These are phyloP conservation scores for Lepidurus arcticus DNA, from an alignment of 1,140 invertebrate genomes.

Conservation along the genomic window DNA sequence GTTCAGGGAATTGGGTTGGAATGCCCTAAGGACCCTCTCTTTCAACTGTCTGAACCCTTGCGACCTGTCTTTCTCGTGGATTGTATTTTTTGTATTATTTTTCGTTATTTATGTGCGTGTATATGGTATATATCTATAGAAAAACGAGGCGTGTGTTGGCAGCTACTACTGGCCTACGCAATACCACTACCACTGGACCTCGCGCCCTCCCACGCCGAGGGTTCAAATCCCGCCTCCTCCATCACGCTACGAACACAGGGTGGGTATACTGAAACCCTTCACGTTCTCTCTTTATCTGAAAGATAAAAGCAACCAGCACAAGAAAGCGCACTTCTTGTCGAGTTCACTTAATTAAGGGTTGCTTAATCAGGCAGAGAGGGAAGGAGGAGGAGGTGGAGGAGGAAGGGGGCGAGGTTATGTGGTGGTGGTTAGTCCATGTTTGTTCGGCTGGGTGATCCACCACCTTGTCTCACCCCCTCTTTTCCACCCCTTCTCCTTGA, in stretches of 20 bases:
- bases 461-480: conserved; percentile 13
- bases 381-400: conserved; percentile 9
- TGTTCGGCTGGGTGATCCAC: conserved; percentile 13
- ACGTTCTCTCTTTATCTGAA: conserved; percentile 44
- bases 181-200: conserved; percentile 49
- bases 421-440: conserved; percentile 21
- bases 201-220: conserved; percentile 64
- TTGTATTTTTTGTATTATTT: not conserved
- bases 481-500: not conserved
- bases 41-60: conserved; percentile 10
- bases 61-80: conserved; percentile 25
- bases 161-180: conserved; percentile 9
- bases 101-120: conserved; percentile 23
- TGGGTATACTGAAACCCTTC: conserved; percentile 50
- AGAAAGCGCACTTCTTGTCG: conserved; percentile 2
- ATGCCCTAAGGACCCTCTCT: no score
- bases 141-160: not conserved
- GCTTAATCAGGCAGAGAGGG: conserved; percentile 4
- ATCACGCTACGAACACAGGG: conserved; percentile 80
- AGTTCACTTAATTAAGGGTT: conserved; percentile 2
- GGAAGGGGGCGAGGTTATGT: conserved; percentile 20
- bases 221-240: conserved; percentile 77
- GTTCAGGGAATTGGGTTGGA: no score
- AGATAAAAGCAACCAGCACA: not conserved
- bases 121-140: not conserved